phyloP scores from a whole-genome alignment of 2,113 vertebrate species.

The Proteles cristata region DNA sequence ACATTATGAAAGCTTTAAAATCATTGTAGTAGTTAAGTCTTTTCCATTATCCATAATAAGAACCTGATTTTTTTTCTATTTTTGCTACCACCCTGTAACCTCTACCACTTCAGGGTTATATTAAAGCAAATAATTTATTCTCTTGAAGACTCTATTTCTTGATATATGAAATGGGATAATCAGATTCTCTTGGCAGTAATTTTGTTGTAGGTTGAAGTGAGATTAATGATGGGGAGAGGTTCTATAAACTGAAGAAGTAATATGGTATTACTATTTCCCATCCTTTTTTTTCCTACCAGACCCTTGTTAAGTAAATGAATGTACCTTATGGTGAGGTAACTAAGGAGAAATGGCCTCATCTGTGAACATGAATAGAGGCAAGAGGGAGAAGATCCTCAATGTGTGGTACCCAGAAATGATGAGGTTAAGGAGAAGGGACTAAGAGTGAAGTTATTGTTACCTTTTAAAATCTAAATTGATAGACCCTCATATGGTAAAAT shows the following conservation, averaged over 20 bases:
- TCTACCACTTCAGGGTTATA: background rate
- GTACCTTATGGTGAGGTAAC: background rate
- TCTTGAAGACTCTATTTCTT: background rate
- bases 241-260: background rate
- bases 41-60: background rate
- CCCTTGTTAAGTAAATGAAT: background rate
- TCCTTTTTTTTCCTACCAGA: background rate
- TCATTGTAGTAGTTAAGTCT: background rate
- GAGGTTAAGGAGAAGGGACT: background rate
- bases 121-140: background rate
- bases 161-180: background rate
- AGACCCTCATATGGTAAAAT: background rate
- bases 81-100: background rate
- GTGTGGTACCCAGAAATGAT: background rate
- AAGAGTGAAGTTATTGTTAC: background rate
- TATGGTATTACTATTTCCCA: background rate
- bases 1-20: background rate
- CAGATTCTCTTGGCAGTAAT: background rate
- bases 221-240: background rate
- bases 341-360: background rate
- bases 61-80: background rate
- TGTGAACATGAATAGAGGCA: background rate
- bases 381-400: background rate
- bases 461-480: constrained; percentile 1
- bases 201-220: background rate